Percentiles rank a stretch among this genome's conserved stretches.
Evolutionary conservation across 2,888 invertebrate genomes (phyloP).

Genomic region (Drosophila nr. perissopoda): DNA sequence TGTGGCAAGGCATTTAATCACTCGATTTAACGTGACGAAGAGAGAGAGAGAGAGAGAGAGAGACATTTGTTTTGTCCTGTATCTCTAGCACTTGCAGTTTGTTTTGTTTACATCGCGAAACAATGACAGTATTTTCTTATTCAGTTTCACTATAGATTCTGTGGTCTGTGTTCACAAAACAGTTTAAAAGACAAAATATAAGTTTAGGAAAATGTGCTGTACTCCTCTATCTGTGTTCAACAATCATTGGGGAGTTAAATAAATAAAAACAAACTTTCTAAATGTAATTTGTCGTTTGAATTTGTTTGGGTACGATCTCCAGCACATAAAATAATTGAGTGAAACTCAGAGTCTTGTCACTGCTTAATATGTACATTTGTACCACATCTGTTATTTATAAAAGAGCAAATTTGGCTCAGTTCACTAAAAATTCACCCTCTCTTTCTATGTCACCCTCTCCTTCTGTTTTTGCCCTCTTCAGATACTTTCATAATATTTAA

Average conservation of each 20-base stretch:
- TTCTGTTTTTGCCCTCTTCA: background rate
- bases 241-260: background rate
- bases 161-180: background rate
- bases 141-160: background rate
- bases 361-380: background rate
- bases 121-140: background rate
- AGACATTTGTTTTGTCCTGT: background rate
- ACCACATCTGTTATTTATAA: background rate
- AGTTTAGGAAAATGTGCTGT: background rate
- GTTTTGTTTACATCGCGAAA: background rate
- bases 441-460: background rate
- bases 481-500: background rate
- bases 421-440: background rate
- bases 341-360: background rate
- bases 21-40: background rate
- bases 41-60: background rate
- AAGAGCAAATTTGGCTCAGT: conserved; percentile 7
- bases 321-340: background rate
- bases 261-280: background rate
- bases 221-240: background rate
- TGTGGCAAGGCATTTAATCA: background rate
- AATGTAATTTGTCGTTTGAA: background rate
- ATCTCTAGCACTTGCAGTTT: background rate
- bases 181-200: background rate
- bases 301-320: background rate